Evolutionary conservation across 2,888 invertebrate genomes (phyloP), one percentile per base, ranked within the genome.

Genomic region (Leucophenga montana): DNA sequence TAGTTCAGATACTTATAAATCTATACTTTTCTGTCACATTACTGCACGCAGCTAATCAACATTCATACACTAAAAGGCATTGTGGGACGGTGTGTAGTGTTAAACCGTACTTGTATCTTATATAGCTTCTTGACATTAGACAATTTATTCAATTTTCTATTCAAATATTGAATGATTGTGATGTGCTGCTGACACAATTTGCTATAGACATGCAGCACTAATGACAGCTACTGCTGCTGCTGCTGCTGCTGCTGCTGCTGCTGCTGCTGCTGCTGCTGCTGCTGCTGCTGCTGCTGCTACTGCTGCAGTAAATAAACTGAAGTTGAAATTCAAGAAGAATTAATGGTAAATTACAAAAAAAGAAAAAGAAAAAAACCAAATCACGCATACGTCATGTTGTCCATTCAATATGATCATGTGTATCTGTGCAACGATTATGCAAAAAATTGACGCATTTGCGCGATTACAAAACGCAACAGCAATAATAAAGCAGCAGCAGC

Each of bases 381-480:
- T 73, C 67, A 72, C 61, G 46, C 67, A 67, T 67, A 67, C 67
- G 67, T 48, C 67, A n/a, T 50, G 46, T 67, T 46, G 67, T 61
- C 48, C 67, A 18, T 6, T 16, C 22, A 48, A 39, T 39, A 39
- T 56, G 53, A 5, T 16, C 46, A 18, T 18, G 31, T 39, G 31
- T 16, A 46, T 66, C 33, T 14, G 53, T 33, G 46, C 33, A 27
- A 48, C 56, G 53, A 68, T 68, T 68, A 68, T 61, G 68, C 68
- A 78, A 82, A 77, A n/a, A 73, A 80, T 77, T 77, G 75, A 83
- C 77, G 82, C 82, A 81, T 82, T 81, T 81, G 82, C 76, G 39
- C 77, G 80, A 75, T 72, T 82, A 77, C 83, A 81, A 83, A 83
- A 81, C 80, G 81, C 82, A 81, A 81, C 74, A 61, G 56, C 33